Conservation (phyloP, 2,797 vertebrate species). For the Phylloscopus collybita region DNA sequence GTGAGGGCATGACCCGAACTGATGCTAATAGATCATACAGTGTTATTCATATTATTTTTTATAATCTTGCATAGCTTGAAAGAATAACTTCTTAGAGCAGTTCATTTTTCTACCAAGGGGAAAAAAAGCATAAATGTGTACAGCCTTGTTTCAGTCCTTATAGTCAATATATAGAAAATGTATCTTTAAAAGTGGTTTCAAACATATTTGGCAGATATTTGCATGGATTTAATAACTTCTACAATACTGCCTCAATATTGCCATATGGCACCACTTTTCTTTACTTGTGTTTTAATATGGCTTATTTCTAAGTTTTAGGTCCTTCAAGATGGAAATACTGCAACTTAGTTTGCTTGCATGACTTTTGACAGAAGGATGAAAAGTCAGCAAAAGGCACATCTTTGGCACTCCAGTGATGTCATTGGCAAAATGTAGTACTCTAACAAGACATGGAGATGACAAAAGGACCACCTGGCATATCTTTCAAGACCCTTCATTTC, state of each 20-base stretch:
- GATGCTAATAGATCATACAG: background rate
- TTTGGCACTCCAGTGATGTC: background rate
- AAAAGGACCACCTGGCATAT: background rate
- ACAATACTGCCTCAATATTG: background rate
- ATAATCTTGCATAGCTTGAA: background rate
- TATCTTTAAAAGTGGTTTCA: background rate
- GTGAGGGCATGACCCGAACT: background rate
- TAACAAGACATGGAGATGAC: background rate
- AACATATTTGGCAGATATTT: background rate
- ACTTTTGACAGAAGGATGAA: background rate
- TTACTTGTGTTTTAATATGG: background rate
- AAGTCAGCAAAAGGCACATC: background rate
- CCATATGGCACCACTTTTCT: background rate
- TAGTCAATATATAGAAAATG: background rate
- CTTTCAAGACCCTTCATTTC: background rate
- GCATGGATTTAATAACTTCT: background rate
- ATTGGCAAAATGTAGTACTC: background rate
- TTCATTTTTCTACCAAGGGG: background rate
- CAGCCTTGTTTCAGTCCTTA: background rate
- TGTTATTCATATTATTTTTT: background rate
- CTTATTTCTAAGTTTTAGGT: background rate
- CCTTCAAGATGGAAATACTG: background rate
- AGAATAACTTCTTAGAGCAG: background rate
- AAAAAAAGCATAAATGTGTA: background rate
- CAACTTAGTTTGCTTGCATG: background rate